Evolutionary conservation across 92 coral and sea anemone genomes (phyloP), one percentile per base, ranked within the genome.

Genomic region (Porites lobata): DNA sequence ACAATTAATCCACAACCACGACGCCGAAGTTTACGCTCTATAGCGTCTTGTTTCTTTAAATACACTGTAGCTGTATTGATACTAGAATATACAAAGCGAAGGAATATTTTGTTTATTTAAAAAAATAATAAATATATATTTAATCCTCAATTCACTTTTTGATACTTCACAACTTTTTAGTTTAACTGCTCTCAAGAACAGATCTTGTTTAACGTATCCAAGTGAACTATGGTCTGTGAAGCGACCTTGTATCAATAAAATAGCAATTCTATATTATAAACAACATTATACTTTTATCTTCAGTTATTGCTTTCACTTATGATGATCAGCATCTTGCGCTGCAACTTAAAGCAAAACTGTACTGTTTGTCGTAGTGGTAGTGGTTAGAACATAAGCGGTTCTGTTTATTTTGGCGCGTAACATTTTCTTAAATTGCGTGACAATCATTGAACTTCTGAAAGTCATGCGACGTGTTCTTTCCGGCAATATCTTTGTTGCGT

Each of bases 101-200:
- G 6, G 72, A 8, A 67, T 32, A 50, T 43, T 71, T 71, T 68
- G 18, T 56, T 71, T 50, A 38, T 32, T 71, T 69, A 10, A 65
- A 2, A 32, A 20, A 29, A 66, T 64, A 80, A 80, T 80, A 80
- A 80, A 80, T 80, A 80, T 52, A 3, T 80, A 75, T 50, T 13
- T 9, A 51, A 14, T 14, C 67, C 53, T 53, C 51, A 11, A 29
- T 18, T 47, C 7, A 17, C 11, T 15, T 21, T 66, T 67, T 66
- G 58, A 80, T 50, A 80, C 51, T 72, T 52, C 65, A 59, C 52
- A 50, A 17, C 29, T 56, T 80, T 51, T 80, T 21, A 67, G 21
- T 50, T 29, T 13, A n/a, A 24, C 21, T 22, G 78, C 22, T 8
- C 78, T 73, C 50, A 50, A 50, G 19, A 1, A 21, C 24, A 61